Evolutionary conservation across 2,797 vertebrate genomes (phyloP).

Genomic region (Ptychobarbus kaznakovi): DNA sequence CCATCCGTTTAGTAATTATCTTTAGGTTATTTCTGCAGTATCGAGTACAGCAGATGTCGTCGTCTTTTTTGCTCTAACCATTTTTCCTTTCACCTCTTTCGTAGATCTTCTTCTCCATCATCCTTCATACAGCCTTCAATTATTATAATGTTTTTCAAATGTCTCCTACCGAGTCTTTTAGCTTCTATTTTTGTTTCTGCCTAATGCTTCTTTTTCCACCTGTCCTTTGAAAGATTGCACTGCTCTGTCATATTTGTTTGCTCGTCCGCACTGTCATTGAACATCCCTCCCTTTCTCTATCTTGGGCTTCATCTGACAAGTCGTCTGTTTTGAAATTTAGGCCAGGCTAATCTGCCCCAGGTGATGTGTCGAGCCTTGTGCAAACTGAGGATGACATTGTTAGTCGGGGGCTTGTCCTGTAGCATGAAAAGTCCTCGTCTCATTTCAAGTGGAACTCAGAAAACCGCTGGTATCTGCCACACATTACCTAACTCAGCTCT

Average conservation of each 20-base stretch:
- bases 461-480: slow-evolving; percentile 21
- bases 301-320: slow-evolving; percentile 67
- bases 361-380: slow-evolving; percentile 56
- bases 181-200: slow-evolving; percentile 23
- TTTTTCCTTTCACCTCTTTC: slow-evolving; percentile 19
- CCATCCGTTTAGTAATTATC: neutral
- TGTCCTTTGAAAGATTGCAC: slow-evolving; percentile 38
- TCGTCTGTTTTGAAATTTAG: slow-evolving; percentile 67
- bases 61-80: neutral
- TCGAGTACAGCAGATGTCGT: slow-evolving; percentile 36
- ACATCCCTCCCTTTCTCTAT: slow-evolving; percentile 57
- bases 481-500: neutral
- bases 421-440: slow-evolving; percentile 47
- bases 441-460: slow-evolving; percentile 36
- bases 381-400: slow-evolving; percentile 63
- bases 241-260: slow-evolving; percentile 59
- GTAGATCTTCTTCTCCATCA: neutral
- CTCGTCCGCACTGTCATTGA: slow-evolving; percentile 63
- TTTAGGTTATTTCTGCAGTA: slow-evolving; percentile 67
- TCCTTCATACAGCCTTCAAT: neutral
- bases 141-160: too few relatives aligned
- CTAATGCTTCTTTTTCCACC: slow-evolving; percentile 44
- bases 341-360: slow-evolving; percentile 71
- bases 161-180: neutral
- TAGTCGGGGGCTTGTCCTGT: slow-evolving; percentile 53